These are phyloP conservation scores for Sinotaia quadrata DNA, from an alignment of 2,888 invertebrate species.

Conservation along the genomic window DNA sequence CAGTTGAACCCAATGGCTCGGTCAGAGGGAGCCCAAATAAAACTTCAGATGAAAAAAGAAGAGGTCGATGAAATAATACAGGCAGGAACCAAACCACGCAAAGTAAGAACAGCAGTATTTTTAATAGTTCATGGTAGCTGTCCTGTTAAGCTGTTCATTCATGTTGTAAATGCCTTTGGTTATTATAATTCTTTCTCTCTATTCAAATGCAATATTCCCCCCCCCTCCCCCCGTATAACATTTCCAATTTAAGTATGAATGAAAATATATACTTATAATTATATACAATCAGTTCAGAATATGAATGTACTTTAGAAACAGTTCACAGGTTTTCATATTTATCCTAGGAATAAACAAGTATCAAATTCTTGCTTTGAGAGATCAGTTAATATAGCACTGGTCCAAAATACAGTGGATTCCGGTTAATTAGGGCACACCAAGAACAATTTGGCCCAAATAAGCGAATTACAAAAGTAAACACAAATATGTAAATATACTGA, in stretches of 20 bases:
- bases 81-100: slow-evolving; percentile 13
- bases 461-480: no score
- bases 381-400: no score
- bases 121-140: no score
- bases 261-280: background rate
- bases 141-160: no score
- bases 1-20: slow-evolving; percentile 22
- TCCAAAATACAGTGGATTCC: no score
- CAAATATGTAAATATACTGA: no score
- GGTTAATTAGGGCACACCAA: no score
- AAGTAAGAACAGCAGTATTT: no score
- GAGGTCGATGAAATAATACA: slow-evolving; percentile 10
- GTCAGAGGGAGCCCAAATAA: slow-evolving; percentile 9
- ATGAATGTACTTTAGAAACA: background rate
- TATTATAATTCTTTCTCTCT: background rate
- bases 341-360: background rate
- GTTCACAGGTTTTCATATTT: background rate
- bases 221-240: background rate
- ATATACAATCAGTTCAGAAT: background rate
- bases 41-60: background rate
- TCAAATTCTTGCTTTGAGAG: no score
- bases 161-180: no score
- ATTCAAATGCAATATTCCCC: background rate
- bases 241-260: background rate
- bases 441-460: no score